phyloP scores from a whole-genome alignment of 2,113 vertebrate genomes.

The Sinocyclocheilus anshuiensis region DNA sequence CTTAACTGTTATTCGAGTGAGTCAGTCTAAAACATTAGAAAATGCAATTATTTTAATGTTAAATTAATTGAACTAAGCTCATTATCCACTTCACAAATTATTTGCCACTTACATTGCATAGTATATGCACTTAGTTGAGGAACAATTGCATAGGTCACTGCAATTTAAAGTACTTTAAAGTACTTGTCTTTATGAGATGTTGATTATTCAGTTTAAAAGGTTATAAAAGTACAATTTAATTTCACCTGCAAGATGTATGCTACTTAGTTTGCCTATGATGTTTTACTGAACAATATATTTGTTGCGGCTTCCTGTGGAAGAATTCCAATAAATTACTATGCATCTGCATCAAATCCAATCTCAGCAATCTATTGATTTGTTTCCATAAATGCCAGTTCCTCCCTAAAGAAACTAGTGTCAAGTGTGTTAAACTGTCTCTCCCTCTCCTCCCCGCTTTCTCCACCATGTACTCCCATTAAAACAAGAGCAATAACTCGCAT shows the following conservation, averaged over 20 bases:
- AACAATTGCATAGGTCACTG: background rate
- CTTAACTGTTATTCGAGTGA: background rate
- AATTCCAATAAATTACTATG: background rate
- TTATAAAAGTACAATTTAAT: conserved; percentile 1
- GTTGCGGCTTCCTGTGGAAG: background rate
- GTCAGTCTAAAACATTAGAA: background rate
- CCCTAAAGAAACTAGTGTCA: background rate
- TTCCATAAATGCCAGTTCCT: background rate
- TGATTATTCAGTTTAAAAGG: background rate
- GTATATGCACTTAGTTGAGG: background rate
- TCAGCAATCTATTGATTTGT: background rate
- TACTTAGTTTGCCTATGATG: background rate
- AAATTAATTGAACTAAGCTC: background rate
- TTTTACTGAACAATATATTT: background rate
- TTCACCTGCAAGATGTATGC: background rate
- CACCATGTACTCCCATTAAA: conserved; percentile 47
- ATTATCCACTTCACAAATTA: background rate
- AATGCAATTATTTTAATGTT: background rate
- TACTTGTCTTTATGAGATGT: background rate
- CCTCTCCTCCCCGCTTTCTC: background rate
- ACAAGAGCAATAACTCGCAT: conserved; percentile 64
- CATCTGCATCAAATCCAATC: background rate
- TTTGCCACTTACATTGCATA: background rate
- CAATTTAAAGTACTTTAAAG: background rate
- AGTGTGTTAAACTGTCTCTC: conserved; percentile 12